Conservation (phyloP, 2,888 invertebrate species). For the Pandemis corylana region DNA sequence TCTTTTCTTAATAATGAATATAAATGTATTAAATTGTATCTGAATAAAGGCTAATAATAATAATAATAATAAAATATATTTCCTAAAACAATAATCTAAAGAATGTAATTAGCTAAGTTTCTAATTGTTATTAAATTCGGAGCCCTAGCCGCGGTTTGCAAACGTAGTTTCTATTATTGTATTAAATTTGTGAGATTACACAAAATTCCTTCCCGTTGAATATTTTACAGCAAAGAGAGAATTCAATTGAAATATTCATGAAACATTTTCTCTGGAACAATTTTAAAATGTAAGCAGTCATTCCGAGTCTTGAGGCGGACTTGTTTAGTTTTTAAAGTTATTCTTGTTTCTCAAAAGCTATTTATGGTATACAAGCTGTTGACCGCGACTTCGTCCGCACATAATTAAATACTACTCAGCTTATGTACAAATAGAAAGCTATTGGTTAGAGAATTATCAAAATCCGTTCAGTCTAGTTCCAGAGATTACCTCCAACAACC, state of each 20-base stretch:
- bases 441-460: no score
- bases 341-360: not conserved
- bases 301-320: not conserved
- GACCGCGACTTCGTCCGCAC: no score
- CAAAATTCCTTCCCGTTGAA: slow-evolving; percentile 17
- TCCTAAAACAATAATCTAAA: no score
- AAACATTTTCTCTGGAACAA: slow-evolving; percentile 27
- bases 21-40: no score
- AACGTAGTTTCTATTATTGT: not conserved
- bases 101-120: no score
- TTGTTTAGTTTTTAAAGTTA: slow-evolving; percentile 6
- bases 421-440: no score
- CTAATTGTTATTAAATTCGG: not conserved
- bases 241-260: slow-evolving; percentile 37
- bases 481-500: no score
- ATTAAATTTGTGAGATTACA: slow-evolving; percentile 30
- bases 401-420: no score
- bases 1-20: no score
- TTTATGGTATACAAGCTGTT: not conserved
- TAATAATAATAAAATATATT: no score
- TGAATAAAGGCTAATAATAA: no score
- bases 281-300: slow-evolving; percentile 16
- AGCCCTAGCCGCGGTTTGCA: not conserved
- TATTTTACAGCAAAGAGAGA: slow-evolving; percentile 19
- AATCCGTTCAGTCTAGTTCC: no score